Conservation (phyloP, 2,888 invertebrate species). For the Mythimna pallens region DNA sequence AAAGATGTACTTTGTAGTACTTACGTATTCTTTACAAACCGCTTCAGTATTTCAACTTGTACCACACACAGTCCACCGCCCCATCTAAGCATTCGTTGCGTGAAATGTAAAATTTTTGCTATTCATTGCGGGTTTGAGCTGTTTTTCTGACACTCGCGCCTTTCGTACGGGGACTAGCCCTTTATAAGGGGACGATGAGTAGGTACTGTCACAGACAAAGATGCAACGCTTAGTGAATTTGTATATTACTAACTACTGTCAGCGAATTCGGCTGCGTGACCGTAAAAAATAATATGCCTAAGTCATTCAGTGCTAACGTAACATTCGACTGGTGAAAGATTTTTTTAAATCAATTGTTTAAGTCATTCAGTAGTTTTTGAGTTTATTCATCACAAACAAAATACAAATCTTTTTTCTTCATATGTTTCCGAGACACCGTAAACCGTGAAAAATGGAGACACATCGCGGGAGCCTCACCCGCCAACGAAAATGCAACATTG, state of each 20-base stretch:
- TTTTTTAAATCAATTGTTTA: too few species aligned
- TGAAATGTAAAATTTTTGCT: slow-evolving; percentile 89
- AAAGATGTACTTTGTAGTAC: neutral
- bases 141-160: slow-evolving; percentile 86
- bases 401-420: too few species aligned
- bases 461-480: too few species aligned
- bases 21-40: slow-evolving; percentile 13
- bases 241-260: neutral
- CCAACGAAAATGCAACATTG: too few species aligned
- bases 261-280: too few species aligned
- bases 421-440: too few species aligned
- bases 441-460: too few species aligned
- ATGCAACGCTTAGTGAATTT: slow-evolving; percentile 10
- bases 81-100: slow-evolving; percentile 78
- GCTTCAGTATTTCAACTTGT: slow-evolving; percentile 48
- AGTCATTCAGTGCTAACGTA: too few species aligned
- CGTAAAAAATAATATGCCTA: too few species aligned
- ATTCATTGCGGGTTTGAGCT: slow-evolving; percentile 86
- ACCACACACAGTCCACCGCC: slow-evolving; percentile 59
- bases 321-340: too few species aligned
- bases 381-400: too few species aligned
- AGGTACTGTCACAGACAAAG: slow-evolving; percentile 65
- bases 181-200: slow-evolving; percentile 66
- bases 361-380: too few species aligned
- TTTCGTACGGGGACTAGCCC: slow-evolving; percentile 77